A percentile compares a stretch with the other conserved stretches of the same genome.
phyloP scores from a whole-genome alignment of 2,888 invertebrate genomes.

The Drosophila nr. fundita region DNA sequence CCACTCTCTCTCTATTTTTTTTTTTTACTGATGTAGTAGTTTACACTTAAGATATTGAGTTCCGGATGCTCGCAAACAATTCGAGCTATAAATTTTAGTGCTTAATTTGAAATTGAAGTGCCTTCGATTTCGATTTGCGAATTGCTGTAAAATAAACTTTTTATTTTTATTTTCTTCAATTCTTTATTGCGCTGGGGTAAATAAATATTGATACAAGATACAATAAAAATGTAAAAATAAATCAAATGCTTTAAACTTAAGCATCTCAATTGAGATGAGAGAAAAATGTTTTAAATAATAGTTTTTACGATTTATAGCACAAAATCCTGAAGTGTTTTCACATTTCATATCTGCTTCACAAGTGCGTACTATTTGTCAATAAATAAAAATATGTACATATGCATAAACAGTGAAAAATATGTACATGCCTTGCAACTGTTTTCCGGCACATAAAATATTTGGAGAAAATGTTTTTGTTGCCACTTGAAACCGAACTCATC shows the following conservation, averaged over 20 bases:
- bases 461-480: slow-evolving; percentile 39
- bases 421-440: background rate
- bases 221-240: background rate
- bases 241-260: background rate
- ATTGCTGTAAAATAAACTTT: slow-evolving; percentile 21
- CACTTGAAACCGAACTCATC: slow-evolving; percentile 21
- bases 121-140: slow-evolving; percentile 14
- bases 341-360: background rate
- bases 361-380: slow-evolving; percentile 22
- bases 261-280: background rate
- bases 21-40: slow-evolving; percentile 11
- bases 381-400: slow-evolving; percentile 17
- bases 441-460: slow-evolving; percentile 43
- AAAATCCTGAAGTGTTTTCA: background rate
- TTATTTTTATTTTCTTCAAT: slow-evolving; percentile 5
- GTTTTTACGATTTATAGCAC: background rate
- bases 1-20: background rate
- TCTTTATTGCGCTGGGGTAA: slow-evolving; percentile 1
- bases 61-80: slow-evolving; percentile 7
- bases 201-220: slow-evolving; percentile 2
- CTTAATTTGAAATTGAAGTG: slow-evolving; percentile 20
- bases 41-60: slow-evolving; percentile 35
- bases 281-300: background rate
- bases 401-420: slow-evolving; percentile 7
- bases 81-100: slow-evolving; percentile 33